phyloP scores from a whole-genome alignment of 2,113 vertebrate genomes.

The Zingel zingel region DNA sequence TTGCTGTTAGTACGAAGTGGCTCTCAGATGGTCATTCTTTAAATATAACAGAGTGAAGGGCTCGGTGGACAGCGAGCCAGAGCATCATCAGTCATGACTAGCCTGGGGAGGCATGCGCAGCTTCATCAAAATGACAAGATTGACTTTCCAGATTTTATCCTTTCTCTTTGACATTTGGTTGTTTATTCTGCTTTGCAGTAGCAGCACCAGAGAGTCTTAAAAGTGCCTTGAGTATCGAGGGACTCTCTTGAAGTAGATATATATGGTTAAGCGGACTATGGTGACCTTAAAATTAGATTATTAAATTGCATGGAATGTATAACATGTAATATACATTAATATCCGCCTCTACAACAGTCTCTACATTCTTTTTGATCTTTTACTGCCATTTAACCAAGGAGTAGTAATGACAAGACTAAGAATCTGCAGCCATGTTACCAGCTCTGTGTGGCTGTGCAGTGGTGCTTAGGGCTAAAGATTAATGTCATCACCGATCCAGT shows the following conservation, averaged over 20 bases:
- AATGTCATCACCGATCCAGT: not conserved
- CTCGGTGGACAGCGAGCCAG: conserved; percentile 66
- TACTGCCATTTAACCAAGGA: not conserved
- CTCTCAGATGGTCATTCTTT: conserved; percentile 72
- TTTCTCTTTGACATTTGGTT: conserved; percentile 73
- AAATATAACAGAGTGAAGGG: conserved; percentile 73
- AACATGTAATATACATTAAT: not conserved
- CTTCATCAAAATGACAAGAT: conserved; percentile 82
- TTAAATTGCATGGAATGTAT: not conserved
- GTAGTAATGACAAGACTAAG: not conserved
- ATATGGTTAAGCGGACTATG: not conserved
- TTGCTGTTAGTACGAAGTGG: conserved; percentile 21
- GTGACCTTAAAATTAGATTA: conserved; percentile 7
- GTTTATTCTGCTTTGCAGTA: conserved; percentile 65
- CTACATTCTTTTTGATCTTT: not conserved
- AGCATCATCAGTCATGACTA: conserved; percentile 74
- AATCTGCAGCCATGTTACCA: not conserved
- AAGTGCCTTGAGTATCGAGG: not conserved
- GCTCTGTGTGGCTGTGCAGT: not conserved
- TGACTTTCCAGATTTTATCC: conserved; percentile 80
- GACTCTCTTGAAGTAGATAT: conserved; percentile 28
- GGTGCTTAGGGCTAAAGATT: not conserved
- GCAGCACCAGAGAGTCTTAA: conserved; percentile 19
- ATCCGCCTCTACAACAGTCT: not conserved
- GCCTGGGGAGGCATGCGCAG: conserved; percentile 69